Conservation (phyloP, 2,113 vertebrate species). For the Pachyramphus minor region DNA sequence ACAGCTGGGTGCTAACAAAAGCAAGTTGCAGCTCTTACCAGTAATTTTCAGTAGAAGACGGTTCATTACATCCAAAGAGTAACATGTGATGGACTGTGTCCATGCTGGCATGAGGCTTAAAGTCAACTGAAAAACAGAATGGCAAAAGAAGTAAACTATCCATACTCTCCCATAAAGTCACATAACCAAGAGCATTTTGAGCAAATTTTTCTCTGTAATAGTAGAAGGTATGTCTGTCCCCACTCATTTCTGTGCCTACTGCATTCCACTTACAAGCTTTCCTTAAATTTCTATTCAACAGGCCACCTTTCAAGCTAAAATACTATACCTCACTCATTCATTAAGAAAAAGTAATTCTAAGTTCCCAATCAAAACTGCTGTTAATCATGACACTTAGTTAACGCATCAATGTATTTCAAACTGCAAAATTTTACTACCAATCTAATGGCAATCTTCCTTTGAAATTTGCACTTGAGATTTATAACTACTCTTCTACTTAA, state of each 20-base stretch:
- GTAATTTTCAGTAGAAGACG: conserved; percentile 82
- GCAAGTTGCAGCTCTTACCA: conserved; percentile 77
- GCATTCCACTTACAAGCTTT: neutral
- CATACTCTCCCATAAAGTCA: neutral
- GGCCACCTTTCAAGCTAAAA: neutral
- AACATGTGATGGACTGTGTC: conserved; percentile 96
- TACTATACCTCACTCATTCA: neutral
- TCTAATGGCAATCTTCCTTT: neutral
- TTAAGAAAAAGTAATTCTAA: neutral
- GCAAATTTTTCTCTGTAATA: neutral
- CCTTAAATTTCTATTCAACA: neutral
- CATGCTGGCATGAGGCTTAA: conserved; percentile 93
- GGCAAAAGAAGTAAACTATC: neutral
- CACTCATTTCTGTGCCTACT: neutral
- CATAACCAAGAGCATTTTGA: neutral
- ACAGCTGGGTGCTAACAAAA: neutral
- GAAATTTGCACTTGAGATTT: neutral
- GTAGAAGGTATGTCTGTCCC: neutral
- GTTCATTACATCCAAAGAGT: conserved; percentile 89
- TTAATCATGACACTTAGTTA: neutral
- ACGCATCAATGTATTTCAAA: neutral
- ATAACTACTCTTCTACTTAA: neutral
- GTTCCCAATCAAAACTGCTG: neutral
- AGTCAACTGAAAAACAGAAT: conserved; percentile 86
- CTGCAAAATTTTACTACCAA: neutral